These are phyloP conservation scores for Allolobophora icterica DNA, from an alignment of 2,888 invertebrate species.

Conservation along the genomic window DNA sequence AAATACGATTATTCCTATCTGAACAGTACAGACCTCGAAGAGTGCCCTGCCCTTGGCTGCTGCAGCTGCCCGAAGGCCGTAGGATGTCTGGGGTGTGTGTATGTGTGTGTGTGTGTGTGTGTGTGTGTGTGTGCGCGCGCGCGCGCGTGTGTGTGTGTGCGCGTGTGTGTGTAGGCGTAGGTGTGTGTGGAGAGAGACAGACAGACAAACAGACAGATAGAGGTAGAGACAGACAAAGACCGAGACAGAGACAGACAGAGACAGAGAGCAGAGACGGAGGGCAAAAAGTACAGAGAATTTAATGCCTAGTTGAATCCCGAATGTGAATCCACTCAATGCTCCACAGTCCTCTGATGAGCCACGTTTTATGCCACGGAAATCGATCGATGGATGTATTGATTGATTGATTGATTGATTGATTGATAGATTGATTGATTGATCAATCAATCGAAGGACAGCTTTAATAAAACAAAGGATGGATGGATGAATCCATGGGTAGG, in stretches of 20 bases:
- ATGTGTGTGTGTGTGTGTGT: too few relatives aligned
- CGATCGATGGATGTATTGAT: neutral
- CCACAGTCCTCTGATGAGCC: neutral
- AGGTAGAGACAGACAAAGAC: too few relatives aligned
- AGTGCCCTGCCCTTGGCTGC: neutral
- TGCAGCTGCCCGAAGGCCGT: neutral
- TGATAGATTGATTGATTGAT: neutral
- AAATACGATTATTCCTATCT: conserved; percentile 11
- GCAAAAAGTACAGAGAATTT: too few relatives aligned
- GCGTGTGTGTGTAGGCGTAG: too few relatives aligned
- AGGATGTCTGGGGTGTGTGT: neutral
- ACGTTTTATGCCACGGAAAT: neutral
- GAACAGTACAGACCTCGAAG: neutral
- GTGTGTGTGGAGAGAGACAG: too few relatives aligned
- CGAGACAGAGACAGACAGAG: neutral
- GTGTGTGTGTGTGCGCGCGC: too few relatives aligned
- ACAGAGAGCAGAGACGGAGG: neutral
- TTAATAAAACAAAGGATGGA: neutral
- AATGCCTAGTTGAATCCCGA: too few relatives aligned
- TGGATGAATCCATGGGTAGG: too few relatives aligned
- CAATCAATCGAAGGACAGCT: neutral
- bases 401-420: neutral
- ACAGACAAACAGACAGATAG: too few relatives aligned
- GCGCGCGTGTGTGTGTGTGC: too few relatives aligned
- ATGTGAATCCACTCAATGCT: too few relatives aligned